Percentiles rank a stretch among this genome's conserved stretches.
These are phyloP conservation scores for Champsocephalus gunnari DNA, from an alignment of 2,797 vertebrate species.

Conservation along the genomic window DNA sequence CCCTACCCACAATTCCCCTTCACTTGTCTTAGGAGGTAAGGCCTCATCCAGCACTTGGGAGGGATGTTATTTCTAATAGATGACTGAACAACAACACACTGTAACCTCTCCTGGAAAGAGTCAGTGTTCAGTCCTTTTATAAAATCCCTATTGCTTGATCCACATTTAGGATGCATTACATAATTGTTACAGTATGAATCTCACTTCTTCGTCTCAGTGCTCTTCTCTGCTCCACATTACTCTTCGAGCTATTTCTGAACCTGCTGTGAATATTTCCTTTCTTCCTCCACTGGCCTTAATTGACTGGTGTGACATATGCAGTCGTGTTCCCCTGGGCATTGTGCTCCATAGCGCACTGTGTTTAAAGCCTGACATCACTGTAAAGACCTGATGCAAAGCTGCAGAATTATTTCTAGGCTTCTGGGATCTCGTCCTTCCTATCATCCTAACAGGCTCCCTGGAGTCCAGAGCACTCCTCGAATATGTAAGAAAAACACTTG, in stretches of 20 bases:
- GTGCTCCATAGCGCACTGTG: conserved; percentile 38
- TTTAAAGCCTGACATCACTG: conserved; percentile 62
- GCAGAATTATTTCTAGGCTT: conserved; percentile 56
- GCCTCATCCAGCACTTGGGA: background rate
- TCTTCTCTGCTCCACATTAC: conserved; percentile 36
- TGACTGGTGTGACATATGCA: conserved; percentile 64
- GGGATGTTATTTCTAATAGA: background rate
- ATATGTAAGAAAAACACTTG: conserved; percentile 6
- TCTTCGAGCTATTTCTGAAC: conserved; percentile 45
- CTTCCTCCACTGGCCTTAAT: conserved; percentile 45
- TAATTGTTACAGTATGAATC: conserved; percentile 8
- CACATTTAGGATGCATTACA: background rate
- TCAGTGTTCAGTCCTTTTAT: background rate
- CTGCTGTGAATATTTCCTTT: background rate
- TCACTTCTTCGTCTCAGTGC: conserved; percentile 2
- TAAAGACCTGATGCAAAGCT: conserved; percentile 53
- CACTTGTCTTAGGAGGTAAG: background rate
- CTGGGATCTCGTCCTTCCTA: conserved; percentile 44
- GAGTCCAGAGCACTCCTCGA: conserved; percentile 12
- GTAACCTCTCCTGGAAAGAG: background rate
- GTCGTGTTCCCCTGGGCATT: conserved; percentile 49
- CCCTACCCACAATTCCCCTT: background rate
- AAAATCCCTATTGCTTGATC: conserved; percentile 2
- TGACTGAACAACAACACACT: background rate
- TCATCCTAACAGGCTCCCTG: conserved; percentile 48